phyloP scores from a whole-genome alignment of 2,888 invertebrate genomes.

The Steinernema hermaphroditum region DNA sequence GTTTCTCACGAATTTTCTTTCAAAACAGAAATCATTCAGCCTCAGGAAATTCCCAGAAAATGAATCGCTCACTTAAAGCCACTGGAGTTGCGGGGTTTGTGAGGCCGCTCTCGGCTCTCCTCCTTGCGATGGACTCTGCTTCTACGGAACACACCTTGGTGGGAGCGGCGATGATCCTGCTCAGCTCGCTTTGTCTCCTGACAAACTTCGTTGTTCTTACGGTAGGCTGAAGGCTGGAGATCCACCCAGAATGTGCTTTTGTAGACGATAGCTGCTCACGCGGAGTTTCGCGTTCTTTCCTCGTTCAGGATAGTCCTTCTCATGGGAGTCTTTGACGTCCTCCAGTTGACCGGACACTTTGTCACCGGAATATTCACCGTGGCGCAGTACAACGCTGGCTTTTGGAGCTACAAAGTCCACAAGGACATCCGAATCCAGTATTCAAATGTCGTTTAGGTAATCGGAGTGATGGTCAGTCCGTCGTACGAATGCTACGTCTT shows the following conservation, averaged over 20 bases:
- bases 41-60: no score
- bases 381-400: not conserved
- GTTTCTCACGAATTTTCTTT: no score
- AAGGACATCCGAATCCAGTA: no score
- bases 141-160: not conserved
- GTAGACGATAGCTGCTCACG: not conserved
- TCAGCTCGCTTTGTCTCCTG: not conserved
- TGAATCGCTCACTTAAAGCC: no score
- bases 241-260: not conserved
- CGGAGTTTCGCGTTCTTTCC: not conserved
- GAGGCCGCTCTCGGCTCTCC: no score
- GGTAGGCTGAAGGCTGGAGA: not conserved
- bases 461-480: not conserved
- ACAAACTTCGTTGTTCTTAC: not conserved
- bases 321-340: conserved; percentile 8
- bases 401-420: not conserved
- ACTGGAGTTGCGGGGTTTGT: no score
- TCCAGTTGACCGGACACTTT: not conserved
- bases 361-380: not conserved
- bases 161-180: not conserved
- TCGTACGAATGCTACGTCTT: conserved; percentile 5
- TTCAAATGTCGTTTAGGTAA: no score
- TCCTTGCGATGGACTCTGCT: no score
- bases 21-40: no score
- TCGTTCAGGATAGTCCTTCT: not conserved